Evolutionary conservation across 2,113 vertebrate species (phyloP).

Genomic region (Grantiella picta): DNA sequence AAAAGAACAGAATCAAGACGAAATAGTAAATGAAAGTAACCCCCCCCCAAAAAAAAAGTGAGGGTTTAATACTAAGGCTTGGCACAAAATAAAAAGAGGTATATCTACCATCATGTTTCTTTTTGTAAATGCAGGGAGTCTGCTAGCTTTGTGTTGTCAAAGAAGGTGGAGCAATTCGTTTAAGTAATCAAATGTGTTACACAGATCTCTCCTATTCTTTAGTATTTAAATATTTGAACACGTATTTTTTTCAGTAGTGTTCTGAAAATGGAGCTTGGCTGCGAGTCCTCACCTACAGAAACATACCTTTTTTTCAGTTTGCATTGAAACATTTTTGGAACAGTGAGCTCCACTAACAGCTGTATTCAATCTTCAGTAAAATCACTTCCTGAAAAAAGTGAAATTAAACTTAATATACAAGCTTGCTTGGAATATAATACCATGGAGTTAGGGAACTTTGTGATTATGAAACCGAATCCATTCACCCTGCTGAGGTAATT

Average conservation of each 20-base stretch:
- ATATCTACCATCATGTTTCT: neutral
- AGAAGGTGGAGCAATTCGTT: neutral
- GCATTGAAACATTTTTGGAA: slow-evolving; percentile 65
- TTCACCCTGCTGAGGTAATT: slow-evolving; percentile 69
- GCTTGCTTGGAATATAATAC: slow-evolving; percentile 66
- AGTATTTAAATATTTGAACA: neutral
- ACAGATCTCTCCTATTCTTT: neutral
- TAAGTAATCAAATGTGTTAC: neutral
- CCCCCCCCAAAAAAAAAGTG: neutral
- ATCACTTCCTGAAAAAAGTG: slow-evolving; percentile 74
- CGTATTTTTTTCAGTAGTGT: slow-evolving; percentile 15
- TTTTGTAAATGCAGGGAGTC: neutral
- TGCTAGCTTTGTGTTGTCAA: neutral
- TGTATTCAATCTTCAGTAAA: slow-evolving; percentile 75
- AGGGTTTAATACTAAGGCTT: slow-evolving; percentile 1
- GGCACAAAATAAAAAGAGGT: neutral
- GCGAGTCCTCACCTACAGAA: slow-evolving; percentile 60
- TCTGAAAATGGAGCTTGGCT: slow-evolving; percentile 17
- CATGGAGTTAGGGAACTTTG: slow-evolving; percentile 50
- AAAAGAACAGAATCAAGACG: slow-evolving; percentile 49
- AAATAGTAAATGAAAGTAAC: slow-evolving; percentile 38
- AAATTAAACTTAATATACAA: slow-evolving; percentile 71
- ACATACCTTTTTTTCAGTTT: slow-evolving; percentile 48
- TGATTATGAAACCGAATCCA: slow-evolving; percentile 70
- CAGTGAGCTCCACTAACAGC: slow-evolving; percentile 66